Evolutionary conservation across 2,888 invertebrate species (phyloP).

Genomic region (Dryobota labecula): DNA sequence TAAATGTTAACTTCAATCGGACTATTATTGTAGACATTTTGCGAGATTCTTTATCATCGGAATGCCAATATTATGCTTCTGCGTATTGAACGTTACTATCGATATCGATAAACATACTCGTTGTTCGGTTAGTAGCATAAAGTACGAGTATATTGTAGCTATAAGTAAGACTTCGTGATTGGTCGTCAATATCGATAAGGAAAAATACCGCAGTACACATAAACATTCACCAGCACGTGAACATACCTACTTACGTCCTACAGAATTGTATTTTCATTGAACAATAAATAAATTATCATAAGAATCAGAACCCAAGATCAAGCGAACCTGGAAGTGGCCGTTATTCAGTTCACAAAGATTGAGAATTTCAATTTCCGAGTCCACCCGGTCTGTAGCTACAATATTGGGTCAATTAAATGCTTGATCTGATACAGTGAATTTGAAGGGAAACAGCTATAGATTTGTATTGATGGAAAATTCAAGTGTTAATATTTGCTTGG

Average conservation of each 20-base stretch:
- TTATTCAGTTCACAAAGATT: conserved; percentile 54
- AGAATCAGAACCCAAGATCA: conserved; percentile 25
- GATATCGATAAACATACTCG: conserved; percentile 46
- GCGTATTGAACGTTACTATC: conserved; percentile 35
- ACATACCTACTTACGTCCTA: background rate
- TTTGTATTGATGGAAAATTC: background rate
- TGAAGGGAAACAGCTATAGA: conserved; percentile 6
- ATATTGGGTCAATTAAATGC: conserved; percentile 41
- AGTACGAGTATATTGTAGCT: conserved; percentile 30
- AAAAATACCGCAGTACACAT: conserved; percentile 40
- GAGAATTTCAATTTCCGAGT: conserved; percentile 56
- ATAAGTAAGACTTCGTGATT: conserved; percentile 53
- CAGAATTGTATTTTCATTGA: conserved; percentile 32
- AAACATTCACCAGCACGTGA: conserved; percentile 18
- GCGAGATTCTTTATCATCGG: conserved; percentile 28
- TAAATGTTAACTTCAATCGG: conserved; percentile 17
- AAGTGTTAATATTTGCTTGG: background rate
- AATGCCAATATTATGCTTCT: conserved; percentile 51
- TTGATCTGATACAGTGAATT: conserved; percentile 37
- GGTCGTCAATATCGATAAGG: conserved; percentile 52
- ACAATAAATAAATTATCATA: conserved; percentile 57
- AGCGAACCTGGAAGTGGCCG: conserved; percentile 34
- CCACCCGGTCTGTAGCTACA: conserved; percentile 27
- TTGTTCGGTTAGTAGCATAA: conserved; percentile 33
- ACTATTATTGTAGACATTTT: conserved; percentile 33